A percentile compares a stretch with the other conserved stretches of the same genome.
These are phyloP conservation scores for Crotalus horridus DNA, from an alignment of 2,113 vertebrate species.

Conservation along the genomic window DNA sequence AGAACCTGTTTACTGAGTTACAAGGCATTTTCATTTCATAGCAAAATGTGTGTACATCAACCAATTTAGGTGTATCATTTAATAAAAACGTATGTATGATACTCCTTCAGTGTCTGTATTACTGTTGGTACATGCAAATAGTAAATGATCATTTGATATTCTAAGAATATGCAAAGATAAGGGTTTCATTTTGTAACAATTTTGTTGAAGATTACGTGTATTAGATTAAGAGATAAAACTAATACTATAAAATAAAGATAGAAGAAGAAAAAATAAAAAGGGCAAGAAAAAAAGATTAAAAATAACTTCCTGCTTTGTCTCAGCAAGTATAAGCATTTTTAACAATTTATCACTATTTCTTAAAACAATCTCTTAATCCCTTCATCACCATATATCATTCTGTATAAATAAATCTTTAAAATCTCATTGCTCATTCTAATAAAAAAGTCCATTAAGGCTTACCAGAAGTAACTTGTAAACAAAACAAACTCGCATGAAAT, in stretches of 20 bases:
- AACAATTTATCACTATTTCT: background rate
- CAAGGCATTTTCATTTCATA: background rate
- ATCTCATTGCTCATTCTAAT: background rate
- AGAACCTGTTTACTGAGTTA: background rate
- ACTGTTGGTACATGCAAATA: background rate
- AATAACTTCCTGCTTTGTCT: background rate
- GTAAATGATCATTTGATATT: background rate
- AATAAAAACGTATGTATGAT: background rate
- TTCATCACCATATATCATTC: background rate
- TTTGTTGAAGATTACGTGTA: background rate
- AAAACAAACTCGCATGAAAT: background rate
- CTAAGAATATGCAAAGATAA: background rate
- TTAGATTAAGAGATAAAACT: background rate
- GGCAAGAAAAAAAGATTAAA: background rate
- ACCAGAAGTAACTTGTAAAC: background rate
- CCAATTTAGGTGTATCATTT: background rate
- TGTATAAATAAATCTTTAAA: background rate
- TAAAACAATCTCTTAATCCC: background rate
- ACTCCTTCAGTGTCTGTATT: background rate
- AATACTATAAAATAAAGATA: background rate
- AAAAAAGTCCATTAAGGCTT: background rate
- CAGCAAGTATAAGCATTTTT: background rate
- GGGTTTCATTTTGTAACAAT: background rate
- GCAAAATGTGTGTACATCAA: background rate
- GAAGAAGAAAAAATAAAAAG: background rate